A percentile compares a stretch with the other conserved stretches of the same genome.
phyloP scores from a whole-genome alignment of 92 coral and sea anemone species.

The Umimayanthus kanabou region DNA sequence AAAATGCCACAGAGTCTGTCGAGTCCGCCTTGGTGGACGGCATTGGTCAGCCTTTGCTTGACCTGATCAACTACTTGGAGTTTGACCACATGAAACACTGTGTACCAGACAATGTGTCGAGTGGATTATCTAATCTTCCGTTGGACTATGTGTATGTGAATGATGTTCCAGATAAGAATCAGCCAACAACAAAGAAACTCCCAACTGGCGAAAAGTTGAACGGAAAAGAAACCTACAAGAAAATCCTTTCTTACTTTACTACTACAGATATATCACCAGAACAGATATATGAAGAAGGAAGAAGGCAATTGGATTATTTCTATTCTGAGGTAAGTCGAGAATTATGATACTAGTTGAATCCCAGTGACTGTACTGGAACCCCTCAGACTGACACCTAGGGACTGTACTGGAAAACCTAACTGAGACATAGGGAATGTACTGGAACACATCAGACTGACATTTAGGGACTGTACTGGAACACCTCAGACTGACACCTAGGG shows the following conservation, averaged over 20 bases:
- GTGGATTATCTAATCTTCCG: conserved; percentile 86
- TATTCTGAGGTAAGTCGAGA: conserved; percentile 57
- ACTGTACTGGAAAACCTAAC: too few species aligned
- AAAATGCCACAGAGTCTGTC: conserved; percentile 58
- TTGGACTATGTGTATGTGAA: conserved; percentile 76
- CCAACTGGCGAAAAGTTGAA: conserved; percentile 80
- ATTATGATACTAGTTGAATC: too few species aligned
- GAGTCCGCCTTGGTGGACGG: conserved; percentile 66
- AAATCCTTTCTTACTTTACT: conserved; percentile 83
- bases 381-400: too few species aligned
- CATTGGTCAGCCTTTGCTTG: conserved; percentile 71
- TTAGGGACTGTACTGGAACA: too few species aligned
- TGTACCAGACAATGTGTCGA: conserved; percentile 83
- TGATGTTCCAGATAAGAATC: conserved; percentile 66
- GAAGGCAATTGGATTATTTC: conserved; percentile 66
- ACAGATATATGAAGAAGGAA: conserved; percentile 71
- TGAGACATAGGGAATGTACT: neutral
- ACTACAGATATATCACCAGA: conserved; percentile 74
- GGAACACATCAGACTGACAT: neutral
- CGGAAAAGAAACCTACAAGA: conserved; percentile 74
- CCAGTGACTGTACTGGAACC: too few species aligned
- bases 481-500: too few species aligned
- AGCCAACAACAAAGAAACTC: conserved; percentile 64
- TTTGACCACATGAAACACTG: conserved; percentile 75
- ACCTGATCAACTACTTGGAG: conserved; percentile 65